Base-by-base conservation (phyloP, 2,113 vertebrate species). In the Xenotilapia longispinis region DNA sequence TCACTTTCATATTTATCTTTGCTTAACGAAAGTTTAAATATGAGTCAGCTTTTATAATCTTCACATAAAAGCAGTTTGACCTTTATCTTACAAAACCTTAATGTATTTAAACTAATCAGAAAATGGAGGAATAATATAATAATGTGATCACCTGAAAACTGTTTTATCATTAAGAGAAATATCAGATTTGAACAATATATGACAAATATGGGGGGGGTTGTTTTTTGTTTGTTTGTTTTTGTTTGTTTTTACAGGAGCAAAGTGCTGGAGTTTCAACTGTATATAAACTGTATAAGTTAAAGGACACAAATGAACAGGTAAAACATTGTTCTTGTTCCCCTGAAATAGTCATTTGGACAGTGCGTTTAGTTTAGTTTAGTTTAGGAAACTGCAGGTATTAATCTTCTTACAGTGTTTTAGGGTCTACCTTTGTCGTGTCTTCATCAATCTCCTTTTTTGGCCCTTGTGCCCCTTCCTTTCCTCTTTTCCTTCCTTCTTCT, bases 241-340 rank as follows among this genome's bases (percentile, higher is more conserved):
- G 83, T 82, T 65, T 79, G 26, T 79, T 11, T 87, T 87, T 85
- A 93, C 95, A 88, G 97, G 97, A 85, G 95, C 81, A 1, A 93
- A 96, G 83, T 95, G 92, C 81, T 96, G 90, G 93, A 93, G 84
- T 94, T 94, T 75, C 89, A 96, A 79, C 95, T 96, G 94, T 70
- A 21, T 54, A 9, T 42, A 81, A 80, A 84, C 31, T 4, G 23
- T 65, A 15, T 51, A 12, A 23, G 3, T 31, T 70, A 65, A 57
- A 87, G 28, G 80, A 80, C 42, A 68, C 54, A 63, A 51, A 85
- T 19, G 78, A 85, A 87, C 81, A 83, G 92, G 93, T 96, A 78
- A 87, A 47, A n/a, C 7, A 5, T 51, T 81, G 13, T 47, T 81
- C 8, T 47, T 33, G 3, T 73, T 23, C 8, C 19, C n/a, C 1